These are phyloP conservation scores for Zapornia atra DNA, from an alignment of 2,113 vertebrate species.

Conservation along the genomic window DNA sequence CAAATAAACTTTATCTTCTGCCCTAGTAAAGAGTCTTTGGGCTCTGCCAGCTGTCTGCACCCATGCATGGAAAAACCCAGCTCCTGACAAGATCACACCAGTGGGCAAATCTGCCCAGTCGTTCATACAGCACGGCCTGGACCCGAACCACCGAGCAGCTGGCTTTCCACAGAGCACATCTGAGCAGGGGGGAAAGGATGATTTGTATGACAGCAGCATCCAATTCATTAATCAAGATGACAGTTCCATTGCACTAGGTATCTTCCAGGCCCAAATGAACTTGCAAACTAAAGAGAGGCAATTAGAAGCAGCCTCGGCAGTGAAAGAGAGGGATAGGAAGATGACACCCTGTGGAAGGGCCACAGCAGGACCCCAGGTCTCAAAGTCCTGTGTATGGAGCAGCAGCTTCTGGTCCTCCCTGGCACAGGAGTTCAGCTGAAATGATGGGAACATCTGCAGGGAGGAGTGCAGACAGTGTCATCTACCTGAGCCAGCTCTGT, in stretches of 20 bases:
- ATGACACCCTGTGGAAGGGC: background rate
- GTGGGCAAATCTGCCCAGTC: background rate
- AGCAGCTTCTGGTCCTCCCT: background rate
- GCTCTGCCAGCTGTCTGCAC: slow-evolving; percentile 1
- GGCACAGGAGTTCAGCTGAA: background rate
- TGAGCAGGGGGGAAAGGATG: background rate
- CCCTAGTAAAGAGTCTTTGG: background rate
- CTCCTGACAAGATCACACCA: background rate
- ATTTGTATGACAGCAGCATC: background rate
- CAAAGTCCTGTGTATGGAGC: no score
- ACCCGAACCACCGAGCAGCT: background rate
- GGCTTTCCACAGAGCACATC: background rate
- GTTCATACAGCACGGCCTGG: background rate
- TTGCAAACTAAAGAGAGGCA: background rate
- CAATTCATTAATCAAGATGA: background rate
- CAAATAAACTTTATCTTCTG: background rate
- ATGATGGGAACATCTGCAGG: accelerated
- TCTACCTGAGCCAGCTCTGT: background rate
- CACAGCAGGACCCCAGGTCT: background rate
- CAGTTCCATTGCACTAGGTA: background rate
- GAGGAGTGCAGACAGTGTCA: accelerated
- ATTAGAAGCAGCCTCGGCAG: background rate
- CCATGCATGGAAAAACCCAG: background rate
- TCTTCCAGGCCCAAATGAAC: background rate
- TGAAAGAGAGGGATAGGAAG: background rate